Evolutionary conservation across 1,140 invertebrate species (phyloP), one percentile per base, ranked within the genome.

Genomic region (Popillia japonica): DNA sequence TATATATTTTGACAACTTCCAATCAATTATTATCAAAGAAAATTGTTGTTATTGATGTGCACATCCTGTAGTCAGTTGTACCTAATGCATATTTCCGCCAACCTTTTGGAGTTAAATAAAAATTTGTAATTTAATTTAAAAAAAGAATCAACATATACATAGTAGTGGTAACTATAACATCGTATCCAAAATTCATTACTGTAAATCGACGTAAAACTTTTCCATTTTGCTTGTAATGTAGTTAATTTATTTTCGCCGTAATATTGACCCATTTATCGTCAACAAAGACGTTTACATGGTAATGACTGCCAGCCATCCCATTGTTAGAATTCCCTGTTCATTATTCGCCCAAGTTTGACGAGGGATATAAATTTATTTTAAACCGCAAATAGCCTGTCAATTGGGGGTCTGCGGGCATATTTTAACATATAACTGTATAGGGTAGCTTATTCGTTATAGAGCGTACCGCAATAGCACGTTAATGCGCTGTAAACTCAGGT

Each of bases 321-420:
- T 68, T 68, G 61, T 68, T 68, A 68, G 61, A 68, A 68, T 68
- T 68, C 61, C 48, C 61, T 68, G 61, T 68, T 68, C 61, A 68
- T 68, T 68, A 68, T 27, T 68, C 27, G 22, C 61, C 27, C 61
- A 23, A 68, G 61, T 68, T 68, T 68, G 61, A 68, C 61, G 61
- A 68, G 61, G 61, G 61, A 22, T 68, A 68, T 68, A 68, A 68
- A 68, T 68, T 68, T 68, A 68, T 68, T 68, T 68, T 68, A 68
- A 23, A 68, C 61, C 61, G 61, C 61, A 68, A 68, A 68, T 68
- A 68, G 61, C 61, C 61, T 68, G 61, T 68, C 61, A 68, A 68
- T 68, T 68, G 61, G 7, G 61, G 61, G 11, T 9, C 61, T 34
- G 22, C 27, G 22, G 20, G 61, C 27, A 34, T 68, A 68, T 68